phyloP scores from a whole-genome alignment of 2,113 vertebrate species.

The Azemiops feae region DNA sequence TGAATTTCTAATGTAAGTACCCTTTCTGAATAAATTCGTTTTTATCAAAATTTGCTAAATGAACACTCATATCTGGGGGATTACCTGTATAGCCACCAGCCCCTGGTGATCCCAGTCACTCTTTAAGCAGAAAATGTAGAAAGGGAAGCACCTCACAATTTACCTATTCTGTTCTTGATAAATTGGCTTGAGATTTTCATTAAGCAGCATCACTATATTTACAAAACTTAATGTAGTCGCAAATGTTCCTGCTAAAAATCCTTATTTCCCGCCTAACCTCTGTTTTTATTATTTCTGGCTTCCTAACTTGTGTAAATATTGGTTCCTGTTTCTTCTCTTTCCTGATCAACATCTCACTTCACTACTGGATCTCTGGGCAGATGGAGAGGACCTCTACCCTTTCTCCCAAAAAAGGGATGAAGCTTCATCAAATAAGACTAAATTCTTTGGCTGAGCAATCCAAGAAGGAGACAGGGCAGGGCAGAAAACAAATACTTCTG shows the following conservation, averaged over 20 bases:
- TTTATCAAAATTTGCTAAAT: no score
- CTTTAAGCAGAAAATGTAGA: neutral
- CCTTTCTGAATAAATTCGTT: no score
- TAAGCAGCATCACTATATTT: neutral
- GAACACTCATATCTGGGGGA: no score
- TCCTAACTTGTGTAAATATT: neutral
- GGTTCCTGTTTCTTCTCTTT: neutral
- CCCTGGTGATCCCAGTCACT: neutral
- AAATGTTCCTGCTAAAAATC: neutral
- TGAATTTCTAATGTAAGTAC: no score
- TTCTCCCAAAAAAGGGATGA: neutral
- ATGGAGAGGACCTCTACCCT: neutral
- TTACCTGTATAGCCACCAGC: neutral
- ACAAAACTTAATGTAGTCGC: neutral
- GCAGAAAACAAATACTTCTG: neutral
- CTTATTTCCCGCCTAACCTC: neutral
- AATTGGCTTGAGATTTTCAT: neutral
- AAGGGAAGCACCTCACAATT: neutral
- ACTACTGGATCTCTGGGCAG: neutral
- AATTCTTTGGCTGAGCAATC: neutral
- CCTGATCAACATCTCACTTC: neutral
- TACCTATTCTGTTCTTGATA: neutral
- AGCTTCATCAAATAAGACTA: neutral
- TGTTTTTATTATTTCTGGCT: neutral
- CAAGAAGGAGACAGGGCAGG: neutral